These are phyloP conservation scores for Leucophenga varia DNA, from an alignment of 1,140 invertebrate species.

Conservation along the genomic window DNA sequence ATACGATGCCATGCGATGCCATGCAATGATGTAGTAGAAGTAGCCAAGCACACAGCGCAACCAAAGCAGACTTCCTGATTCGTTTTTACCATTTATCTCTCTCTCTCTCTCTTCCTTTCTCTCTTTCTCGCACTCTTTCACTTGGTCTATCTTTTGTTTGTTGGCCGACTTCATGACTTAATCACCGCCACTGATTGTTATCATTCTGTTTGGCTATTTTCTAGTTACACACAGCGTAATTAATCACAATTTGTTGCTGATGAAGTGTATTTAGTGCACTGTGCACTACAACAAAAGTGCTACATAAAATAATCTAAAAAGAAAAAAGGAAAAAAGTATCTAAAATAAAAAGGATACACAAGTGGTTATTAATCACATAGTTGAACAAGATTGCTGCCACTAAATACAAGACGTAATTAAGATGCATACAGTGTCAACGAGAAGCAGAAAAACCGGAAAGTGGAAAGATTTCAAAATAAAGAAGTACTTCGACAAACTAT, in stretches of 20 bases:
- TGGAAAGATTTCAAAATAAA: too few species aligned
- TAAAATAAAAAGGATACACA: too few species aligned
- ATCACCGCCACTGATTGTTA: slow-evolving; percentile 13
- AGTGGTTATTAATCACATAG: too few species aligned
- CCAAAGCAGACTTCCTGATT: too few species aligned
- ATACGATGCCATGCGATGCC: not conserved
- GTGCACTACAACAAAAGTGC: too few species aligned
- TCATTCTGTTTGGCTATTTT: slow-evolving; percentile 7
- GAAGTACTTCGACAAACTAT: too few species aligned
- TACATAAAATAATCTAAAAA: too few species aligned
- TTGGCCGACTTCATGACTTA: slow-evolving; percentile 10
- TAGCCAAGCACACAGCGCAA: not conserved
- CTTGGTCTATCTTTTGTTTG: not conserved
- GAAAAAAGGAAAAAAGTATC: too few species aligned
- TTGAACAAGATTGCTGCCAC: too few species aligned
- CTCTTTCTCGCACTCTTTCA: not conserved
- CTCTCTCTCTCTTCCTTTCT: not conserved
- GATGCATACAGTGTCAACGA: too few species aligned
- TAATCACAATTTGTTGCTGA: slow-evolving; percentile 21
- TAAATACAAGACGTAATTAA: too few species aligned
- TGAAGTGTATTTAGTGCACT: not conserved
- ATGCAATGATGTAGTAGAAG: not conserved
- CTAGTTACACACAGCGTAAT: slow-evolving; percentile 12
- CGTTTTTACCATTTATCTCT: not conserved
- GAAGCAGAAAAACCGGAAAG: too few species aligned